Percentiles rank a stretch among this genome's conserved stretches.
Evolutionary conservation across 2,888 invertebrate species (phyloP).

Genomic region (Caenorhabditis wallacei): DNA sequence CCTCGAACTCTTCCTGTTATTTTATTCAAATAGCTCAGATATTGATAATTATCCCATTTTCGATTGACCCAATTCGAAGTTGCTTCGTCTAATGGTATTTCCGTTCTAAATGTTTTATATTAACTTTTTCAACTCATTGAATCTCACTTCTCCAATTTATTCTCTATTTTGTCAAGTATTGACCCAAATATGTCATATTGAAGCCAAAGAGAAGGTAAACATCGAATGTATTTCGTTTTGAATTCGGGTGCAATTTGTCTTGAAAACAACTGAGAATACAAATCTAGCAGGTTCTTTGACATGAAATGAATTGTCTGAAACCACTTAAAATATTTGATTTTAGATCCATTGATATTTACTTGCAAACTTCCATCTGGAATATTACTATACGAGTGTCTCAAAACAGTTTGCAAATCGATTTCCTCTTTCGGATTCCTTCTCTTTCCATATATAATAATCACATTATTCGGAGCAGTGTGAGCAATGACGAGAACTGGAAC

Average conservation of each 20-base stretch:
- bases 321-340: no score
- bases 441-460: slow-evolving; percentile 45
- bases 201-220: slow-evolving; percentile 46
- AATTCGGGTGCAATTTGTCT: slow-evolving; percentile 40
- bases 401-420: slow-evolving; percentile 48
- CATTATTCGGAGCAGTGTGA: slow-evolving; percentile 21
- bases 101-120: not conserved
- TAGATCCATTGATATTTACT: no score
- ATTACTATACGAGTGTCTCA: slow-evolving; percentile 60
- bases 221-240: slow-evolving; percentile 44
- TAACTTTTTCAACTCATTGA: not conserved
- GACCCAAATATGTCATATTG: slow-evolving; percentile 53
- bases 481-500: slow-evolving; percentile 29
- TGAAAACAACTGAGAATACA: slow-evolving; percentile 52
- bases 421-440: slow-evolving; percentile 37
- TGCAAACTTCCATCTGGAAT: slow-evolving; percentile 52
- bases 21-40: slow-evolving; percentile 91
- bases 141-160: not conserved
- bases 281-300: slow-evolving; percentile 49
- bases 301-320: slow-evolving; percentile 56
- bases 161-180: slow-evolving; percentile 19
- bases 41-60: slow-evolving; percentile 93
- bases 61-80: slow-evolving; percentile 90
- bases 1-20: slow-evolving; percentile 80
- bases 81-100: slow-evolving; percentile 60